Conservation (phyloP, 1,140 invertebrate genomes). For the Aphelenchoides avenae region DNA sequence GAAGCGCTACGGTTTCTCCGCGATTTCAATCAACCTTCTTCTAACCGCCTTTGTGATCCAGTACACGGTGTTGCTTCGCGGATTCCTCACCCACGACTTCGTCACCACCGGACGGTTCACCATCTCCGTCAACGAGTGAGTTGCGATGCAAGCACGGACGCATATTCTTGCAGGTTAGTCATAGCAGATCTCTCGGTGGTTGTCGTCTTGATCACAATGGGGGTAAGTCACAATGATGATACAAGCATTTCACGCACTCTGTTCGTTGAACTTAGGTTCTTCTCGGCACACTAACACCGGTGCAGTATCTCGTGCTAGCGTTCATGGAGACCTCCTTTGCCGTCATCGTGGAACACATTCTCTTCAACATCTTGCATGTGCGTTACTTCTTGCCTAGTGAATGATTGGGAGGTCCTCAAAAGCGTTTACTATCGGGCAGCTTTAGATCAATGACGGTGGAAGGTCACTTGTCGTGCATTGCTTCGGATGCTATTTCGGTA, state of each 20-base stretch:
- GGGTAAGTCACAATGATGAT: conserved; percentile 33
- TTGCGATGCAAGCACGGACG: no score
- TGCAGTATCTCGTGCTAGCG: conserved; percentile 63
- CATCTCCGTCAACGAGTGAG: conserved; percentile 58
- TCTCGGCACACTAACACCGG: conserved; percentile 61
- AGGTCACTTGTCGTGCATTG: conserved; percentile 88
- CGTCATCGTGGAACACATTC: conserved; percentile 62
- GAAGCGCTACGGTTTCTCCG: conserved; percentile 75
- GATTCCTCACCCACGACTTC: conserved; percentile 52
- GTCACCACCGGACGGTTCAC: conserved; percentile 43
- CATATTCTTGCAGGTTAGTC: conserved; percentile 52
- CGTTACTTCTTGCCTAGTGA: neutral
- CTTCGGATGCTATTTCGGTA: conserved; percentile 93
- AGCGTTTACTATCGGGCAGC: neutral
- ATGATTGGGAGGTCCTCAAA: neutral
- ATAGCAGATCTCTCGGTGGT: conserved; percentile 63
- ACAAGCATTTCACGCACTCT: no score
- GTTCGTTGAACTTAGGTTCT: no score
- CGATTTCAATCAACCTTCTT: conserved; percentile 81
- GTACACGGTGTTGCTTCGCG: conserved; percentile 48
- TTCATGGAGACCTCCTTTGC: conserved; percentile 62
- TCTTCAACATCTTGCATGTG: conserved; percentile 47
- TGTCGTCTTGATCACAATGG: conserved; percentile 64
- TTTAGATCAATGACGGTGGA: conserved; percentile 68
- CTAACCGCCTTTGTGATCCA: conserved; percentile 62